phyloP scores from a whole-genome alignment of 2,888 invertebrate species.

The Rhagophthalmus giganteus region DNA sequence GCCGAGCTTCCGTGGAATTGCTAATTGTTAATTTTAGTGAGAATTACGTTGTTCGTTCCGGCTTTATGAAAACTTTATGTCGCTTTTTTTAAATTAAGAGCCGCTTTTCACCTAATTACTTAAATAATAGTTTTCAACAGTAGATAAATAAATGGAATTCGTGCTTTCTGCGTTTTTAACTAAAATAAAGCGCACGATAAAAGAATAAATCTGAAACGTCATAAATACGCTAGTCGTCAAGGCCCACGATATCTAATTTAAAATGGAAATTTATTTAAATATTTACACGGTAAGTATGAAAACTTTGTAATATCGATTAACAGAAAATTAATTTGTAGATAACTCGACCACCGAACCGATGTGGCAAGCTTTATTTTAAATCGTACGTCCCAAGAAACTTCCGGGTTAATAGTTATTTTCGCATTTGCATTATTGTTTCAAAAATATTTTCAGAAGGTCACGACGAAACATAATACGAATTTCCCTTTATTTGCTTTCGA shows the following conservation, averaged over 20 bases:
- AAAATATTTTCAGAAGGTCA: neutral
- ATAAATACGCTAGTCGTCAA: too few species aligned
- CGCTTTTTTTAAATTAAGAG: neutral
- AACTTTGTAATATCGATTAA: too few species aligned
- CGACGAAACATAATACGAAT: conserved; percentile 1
- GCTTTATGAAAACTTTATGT: conserved; percentile 35
- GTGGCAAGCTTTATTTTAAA: too few species aligned
- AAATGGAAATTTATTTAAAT: neutral
- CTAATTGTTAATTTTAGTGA: conserved; percentile 50
- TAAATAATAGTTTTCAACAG: conserved; percentile 34
- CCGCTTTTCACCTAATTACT: conserved; percentile 46
- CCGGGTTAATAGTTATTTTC: too few species aligned
- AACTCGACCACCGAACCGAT: too few species aligned
- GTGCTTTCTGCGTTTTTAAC: too few species aligned
- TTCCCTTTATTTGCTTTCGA: conserved; percentile 34
- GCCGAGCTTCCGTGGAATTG: conserved; percentile 43
- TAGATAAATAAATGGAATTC: neutral
- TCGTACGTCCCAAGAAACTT: too few species aligned
- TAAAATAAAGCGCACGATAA: too few species aligned
- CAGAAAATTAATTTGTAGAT: too few species aligned
- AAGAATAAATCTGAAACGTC: too few species aligned
- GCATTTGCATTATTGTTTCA: neutral
- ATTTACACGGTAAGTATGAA: too few species aligned
- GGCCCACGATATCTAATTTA: too few species aligned
- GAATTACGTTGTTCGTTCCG: conserved; percentile 44